Evolutionary conservation across 2,113 vertebrate genomes (phyloP), one percentile per base, ranked within the genome.

Genomic region (Nesoenas mayeri): DNA sequence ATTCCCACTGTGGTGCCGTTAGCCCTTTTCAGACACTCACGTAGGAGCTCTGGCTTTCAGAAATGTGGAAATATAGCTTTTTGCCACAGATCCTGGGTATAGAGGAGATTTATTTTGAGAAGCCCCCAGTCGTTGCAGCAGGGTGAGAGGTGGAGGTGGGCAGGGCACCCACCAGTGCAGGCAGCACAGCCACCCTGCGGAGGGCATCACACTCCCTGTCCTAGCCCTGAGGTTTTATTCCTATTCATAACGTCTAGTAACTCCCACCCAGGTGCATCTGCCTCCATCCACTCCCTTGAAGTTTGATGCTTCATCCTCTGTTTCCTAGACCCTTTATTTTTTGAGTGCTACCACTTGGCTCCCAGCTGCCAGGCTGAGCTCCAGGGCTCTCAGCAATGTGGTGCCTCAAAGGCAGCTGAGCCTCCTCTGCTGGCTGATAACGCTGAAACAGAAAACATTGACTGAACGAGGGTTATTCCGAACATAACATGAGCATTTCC

Each of bases 51-150:
- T 44, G 32, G 17, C 61, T 66, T 65, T 74, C 85, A 92, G 51
- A 64, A 69, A 25, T 29, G 48, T 25, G 32, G 42, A 51, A 83
- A 61, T 48, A 15, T 20, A 80, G 38, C 34, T 71, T 95, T 93
- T 85, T 73, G n/a, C 31, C 31, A 13, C 47, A 81, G 34, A 9
- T 21, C 15, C 34, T 32, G 64, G 11, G 20, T 26, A 84, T 0
- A 0, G n/a, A 86, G 25, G 8, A 71, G 24, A 11, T 44, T 40
- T 11, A 24, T 62, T 78, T 60, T 0, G 0, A 91, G 57, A 15
- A 92, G 4, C 11, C 26, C 16, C 10, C 2, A 6, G 47, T 20
- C 50, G 48, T 72, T 60, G 42, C 66, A 66, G 66, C 3, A 2
- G 67, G n/a, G 42, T 53, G 51, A 57, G 25, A 21, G 57, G 28